These are phyloP conservation scores for Zonotrichia leucophrys DNA, from an alignment of 2,113 vertebrate genomes.

Conservation along the genomic window DNA sequence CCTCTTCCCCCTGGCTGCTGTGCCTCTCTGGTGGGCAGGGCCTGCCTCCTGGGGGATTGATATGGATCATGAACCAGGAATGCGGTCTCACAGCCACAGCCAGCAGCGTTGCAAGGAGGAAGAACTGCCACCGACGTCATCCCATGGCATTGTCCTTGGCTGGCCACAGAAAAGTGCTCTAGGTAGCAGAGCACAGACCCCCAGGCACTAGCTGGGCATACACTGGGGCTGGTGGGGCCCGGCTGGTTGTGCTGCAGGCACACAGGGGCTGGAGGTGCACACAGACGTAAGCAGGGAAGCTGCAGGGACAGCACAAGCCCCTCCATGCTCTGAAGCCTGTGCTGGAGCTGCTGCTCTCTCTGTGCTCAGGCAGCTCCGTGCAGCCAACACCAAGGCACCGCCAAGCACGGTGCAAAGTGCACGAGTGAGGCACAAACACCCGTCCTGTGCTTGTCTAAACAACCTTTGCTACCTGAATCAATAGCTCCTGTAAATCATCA, in stretches of 20 bases:
- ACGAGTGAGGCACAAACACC: neutral
- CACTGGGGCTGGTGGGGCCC: rapidly evolving
- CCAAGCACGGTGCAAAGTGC: neutral
- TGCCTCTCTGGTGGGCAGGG: neutral
- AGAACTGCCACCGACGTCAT: neutral
- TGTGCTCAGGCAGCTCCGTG: neutral
- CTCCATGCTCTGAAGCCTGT: neutral
- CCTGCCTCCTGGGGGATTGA: neutral
- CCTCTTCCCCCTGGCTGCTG: neutral
- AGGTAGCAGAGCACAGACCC: neutral
- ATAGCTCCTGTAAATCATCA: conserved; percentile 4
- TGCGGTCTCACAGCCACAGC: neutral
- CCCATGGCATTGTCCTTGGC: neutral
- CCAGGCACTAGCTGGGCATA: neutral
- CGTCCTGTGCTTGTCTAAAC: neutral
- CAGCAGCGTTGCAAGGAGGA: neutral
- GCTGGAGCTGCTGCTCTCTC: neutral
- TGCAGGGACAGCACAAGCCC: neutral
- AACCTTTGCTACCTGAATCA: conserved; percentile 45
- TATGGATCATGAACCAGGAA: neutral
- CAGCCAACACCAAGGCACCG: neutral
- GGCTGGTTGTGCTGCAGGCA: neutral
- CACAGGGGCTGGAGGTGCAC: neutral
- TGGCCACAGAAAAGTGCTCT: rapidly evolving
- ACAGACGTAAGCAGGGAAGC: neutral